phyloP scores from a whole-genome alignment of 2,797 vertebrate species.

The Paratrypauchen microcephalus region DNA sequence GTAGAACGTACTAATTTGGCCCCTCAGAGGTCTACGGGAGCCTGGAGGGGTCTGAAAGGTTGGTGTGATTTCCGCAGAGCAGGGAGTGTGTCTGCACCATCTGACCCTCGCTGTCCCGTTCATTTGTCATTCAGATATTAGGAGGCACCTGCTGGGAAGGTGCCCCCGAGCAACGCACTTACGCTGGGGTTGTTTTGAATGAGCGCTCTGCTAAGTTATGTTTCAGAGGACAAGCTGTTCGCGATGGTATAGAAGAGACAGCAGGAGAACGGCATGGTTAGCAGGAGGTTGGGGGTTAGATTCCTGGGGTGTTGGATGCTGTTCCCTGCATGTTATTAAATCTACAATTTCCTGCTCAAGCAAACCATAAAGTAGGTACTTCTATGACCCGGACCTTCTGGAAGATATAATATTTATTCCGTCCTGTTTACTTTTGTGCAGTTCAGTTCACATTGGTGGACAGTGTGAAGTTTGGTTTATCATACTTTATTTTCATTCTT shows the following conservation, averaged over 20 bases:
- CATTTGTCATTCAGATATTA: slow-evolving; percentile 77
- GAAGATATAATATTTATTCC: no score
- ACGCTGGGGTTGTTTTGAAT: slow-evolving; percentile 65
- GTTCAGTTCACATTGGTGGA: no score
- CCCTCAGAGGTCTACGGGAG: slow-evolving; percentile 70
- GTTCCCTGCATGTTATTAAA: no score
- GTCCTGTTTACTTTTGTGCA: no score
- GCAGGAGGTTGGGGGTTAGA: not conserved
- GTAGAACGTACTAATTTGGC: slow-evolving; percentile 66
- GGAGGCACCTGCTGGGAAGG: slow-evolving; percentile 70
- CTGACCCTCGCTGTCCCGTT: slow-evolving; percentile 73
- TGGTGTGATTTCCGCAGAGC: slow-evolving; percentile 73
- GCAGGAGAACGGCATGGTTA: not conserved
- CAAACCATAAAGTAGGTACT: no score
- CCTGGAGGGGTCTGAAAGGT: slow-evolving; percentile 66
- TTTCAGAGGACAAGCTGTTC: slow-evolving; percentile 10
- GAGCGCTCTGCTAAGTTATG: slow-evolving; percentile 64
- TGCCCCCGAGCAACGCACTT: slow-evolving; percentile 69
- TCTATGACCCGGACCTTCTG: no score
- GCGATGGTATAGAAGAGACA: not conserved
- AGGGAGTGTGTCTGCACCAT: slow-evolving; percentile 75
- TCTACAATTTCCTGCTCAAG: no score
- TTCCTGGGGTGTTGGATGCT: no score
- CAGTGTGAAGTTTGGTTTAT: no score
- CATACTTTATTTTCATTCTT: no score